Percentiles rank a stretch among this genome's conserved stretches.
Evolutionary conservation across 1,140 invertebrate genomes (phyloP).

Genomic region (Cecropterus lyciades): DNA sequence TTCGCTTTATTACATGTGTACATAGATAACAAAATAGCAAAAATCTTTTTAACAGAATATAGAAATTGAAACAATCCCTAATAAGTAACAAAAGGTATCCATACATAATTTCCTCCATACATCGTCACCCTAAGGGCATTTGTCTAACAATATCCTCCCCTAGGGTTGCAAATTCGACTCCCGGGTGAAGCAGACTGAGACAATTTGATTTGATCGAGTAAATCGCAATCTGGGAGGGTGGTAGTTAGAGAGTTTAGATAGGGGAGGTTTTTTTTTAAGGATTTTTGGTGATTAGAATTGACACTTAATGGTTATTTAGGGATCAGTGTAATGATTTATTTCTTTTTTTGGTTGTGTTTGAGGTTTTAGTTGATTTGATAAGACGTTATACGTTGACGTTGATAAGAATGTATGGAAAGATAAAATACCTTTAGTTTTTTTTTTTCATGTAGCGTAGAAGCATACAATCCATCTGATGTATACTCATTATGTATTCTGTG

Average conservation of each 20-base stretch:
- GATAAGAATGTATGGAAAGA: too few species aligned
- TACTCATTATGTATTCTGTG: too few species aligned
- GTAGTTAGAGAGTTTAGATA: conserved; percentile 22
- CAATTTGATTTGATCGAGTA: conserved; percentile 56
- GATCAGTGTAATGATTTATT: too few species aligned
- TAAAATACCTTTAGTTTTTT: too few species aligned
- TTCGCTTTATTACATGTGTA: too few species aligned
- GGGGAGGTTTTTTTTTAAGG: neutral
- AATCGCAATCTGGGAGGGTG: conserved; percentile 44
- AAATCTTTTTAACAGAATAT: too few species aligned
- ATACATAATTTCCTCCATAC: conserved; percentile 12
- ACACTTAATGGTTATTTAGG: neutral
- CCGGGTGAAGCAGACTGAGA: conserved; percentile 54
- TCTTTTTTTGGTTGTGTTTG: too few species aligned
- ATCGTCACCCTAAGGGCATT: conserved; percentile 39
- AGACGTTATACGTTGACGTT: too few species aligned
- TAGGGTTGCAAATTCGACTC: conserved; percentile 41
- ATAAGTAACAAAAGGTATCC: conserved; percentile 26
- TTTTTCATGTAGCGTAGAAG: too few species aligned
- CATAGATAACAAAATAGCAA: too few species aligned
- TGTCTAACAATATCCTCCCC: conserved; percentile 45
- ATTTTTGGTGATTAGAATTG: conserved; percentile 9
- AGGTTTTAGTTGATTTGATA: too few species aligned
- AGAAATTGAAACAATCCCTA: neutral
- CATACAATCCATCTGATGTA: too few species aligned